Evolutionary conservation across 2,888 invertebrate species (phyloP).

Genomic region (Eustalomyia histrio): DNA sequence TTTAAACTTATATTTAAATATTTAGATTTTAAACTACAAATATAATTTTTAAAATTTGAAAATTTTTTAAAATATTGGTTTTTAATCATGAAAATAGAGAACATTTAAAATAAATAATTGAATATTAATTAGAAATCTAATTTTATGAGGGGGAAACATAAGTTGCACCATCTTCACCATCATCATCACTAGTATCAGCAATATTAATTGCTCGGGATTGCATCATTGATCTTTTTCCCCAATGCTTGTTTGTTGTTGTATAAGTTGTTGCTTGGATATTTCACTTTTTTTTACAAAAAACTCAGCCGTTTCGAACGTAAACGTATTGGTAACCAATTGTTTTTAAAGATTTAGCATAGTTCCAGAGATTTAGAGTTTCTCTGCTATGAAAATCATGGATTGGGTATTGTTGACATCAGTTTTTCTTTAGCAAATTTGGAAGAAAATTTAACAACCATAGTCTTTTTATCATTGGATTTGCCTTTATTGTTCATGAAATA

Average conservation of each 20-base stretch:
- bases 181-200: not conserved
- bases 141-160: conserved; percentile 9
- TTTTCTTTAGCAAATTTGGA: too few species aligned
- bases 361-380: not conserved
- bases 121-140: too few species aligned
- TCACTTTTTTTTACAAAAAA: too few species aligned
- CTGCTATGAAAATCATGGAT: conserved; percentile 13
- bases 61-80: conserved; percentile 26
- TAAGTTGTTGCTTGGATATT: not conserved
- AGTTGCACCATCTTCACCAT: conserved; percentile 16
- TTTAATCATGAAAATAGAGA: not conserved
- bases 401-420: too few species aligned
- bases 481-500: too few species aligned
- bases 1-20: conserved; percentile 21
- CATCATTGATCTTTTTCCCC: conserved; percentile 12
- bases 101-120: not conserved
- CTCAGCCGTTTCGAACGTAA: too few species aligned
- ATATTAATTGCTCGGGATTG: not conserved
- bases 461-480: too few species aligned
- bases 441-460: too few species aligned
- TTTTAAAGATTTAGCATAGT: conserved; percentile 9
- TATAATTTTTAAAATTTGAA: conserved; percentile 9
- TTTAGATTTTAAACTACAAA: conserved; percentile 2
- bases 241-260: conserved; percentile 7
- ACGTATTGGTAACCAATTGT: not conserved